Evolutionary conservation across 2,888 invertebrate genomes (phyloP).

Genomic region (Liodrosophila aerea): DNA sequence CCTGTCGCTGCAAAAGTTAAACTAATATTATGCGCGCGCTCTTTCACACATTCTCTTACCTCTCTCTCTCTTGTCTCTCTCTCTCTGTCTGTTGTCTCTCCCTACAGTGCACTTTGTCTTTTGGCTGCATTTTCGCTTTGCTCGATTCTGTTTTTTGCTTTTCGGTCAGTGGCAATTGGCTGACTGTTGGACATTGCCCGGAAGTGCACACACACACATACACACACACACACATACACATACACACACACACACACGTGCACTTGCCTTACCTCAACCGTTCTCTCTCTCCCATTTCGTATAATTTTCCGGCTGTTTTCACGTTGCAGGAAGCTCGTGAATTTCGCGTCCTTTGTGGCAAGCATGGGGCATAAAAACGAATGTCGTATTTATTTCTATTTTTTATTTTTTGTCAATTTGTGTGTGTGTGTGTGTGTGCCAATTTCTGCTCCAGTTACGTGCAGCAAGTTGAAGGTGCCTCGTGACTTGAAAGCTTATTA

Average conservation of each 20-base stretch:
- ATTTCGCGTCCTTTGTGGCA: slow-evolving; percentile 60
- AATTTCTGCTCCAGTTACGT: slow-evolving; percentile 69
- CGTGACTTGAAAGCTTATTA: slow-evolving; percentile 53
- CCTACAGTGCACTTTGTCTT: slow-evolving; percentile 53
- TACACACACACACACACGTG: not conserved
- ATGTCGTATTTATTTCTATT: slow-evolving; percentile 54
- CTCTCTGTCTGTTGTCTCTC: slow-evolving; percentile 8
- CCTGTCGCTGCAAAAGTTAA: slow-evolving; percentile 55
- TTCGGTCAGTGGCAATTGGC: slow-evolving; percentile 67
- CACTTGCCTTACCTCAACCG: not conserved
- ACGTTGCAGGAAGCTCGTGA: slow-evolving; percentile 72
- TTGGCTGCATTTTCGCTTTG: slow-evolving; percentile 32
- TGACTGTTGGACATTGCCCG: slow-evolving; percentile 41
- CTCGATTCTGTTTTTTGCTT: slow-evolving; percentile 51
- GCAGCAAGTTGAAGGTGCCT: slow-evolving; percentile 45
- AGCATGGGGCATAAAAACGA: slow-evolving; percentile 54
- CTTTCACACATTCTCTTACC: slow-evolving; percentile 16
- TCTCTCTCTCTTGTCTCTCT: slow-evolving; percentile 4
- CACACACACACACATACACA: slow-evolving; percentile 2
- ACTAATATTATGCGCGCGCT: slow-evolving; percentile 54
- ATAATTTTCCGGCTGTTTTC: slow-evolving; percentile 78
- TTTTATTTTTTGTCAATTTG: slow-evolving; percentile 16
- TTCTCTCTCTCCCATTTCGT: slow-evolving; percentile 29
- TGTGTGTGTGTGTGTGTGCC: slow-evolving; percentile 21
- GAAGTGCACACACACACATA: slow-evolving; percentile 32